These are phyloP conservation scores for Himalopsyche anomala DNA, from an alignment of 2,888 invertebrate species.

Conservation along the genomic window DNA sequence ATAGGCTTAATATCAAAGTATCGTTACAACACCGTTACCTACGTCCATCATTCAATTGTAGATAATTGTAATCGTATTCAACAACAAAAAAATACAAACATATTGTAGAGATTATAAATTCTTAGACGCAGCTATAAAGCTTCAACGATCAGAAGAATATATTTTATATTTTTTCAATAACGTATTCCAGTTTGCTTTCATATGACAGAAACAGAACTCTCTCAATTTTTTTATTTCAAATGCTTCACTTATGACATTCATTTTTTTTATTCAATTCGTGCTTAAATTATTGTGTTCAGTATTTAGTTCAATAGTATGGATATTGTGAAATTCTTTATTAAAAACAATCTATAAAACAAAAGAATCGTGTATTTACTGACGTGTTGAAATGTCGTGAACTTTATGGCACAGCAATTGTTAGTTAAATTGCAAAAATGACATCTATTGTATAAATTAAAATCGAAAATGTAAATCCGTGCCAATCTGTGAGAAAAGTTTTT, in stretches of 20 bases:
- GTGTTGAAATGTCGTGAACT: not conserved
- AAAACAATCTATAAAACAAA: not conserved
- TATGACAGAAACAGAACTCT: not conserved
- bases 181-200: not conserved
- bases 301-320: not conserved
- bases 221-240: not conserved
- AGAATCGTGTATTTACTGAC: constrained; percentile 2
- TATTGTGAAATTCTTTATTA: not conserved
- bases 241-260: not conserved
- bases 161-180: too few relatives aligned
- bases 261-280: not conserved
- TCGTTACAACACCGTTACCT: too few relatives aligned
- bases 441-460: not conserved
- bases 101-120: too few relatives aligned
- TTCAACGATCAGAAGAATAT: too few relatives aligned
- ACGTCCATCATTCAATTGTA: too few relatives aligned
- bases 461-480: not conserved
- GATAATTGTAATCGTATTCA: too few relatives aligned
- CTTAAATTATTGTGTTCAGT: not conserved
- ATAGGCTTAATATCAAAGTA: too few relatives aligned
- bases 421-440: not conserved
- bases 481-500: constrained; percentile 3
- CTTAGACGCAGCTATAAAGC: too few relatives aligned
- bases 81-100: too few relatives aligned
- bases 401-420: constrained; percentile 1